Conservation (phyloP, 2,888 invertebrate species). For the Subacronicta megacephala region DNA sequence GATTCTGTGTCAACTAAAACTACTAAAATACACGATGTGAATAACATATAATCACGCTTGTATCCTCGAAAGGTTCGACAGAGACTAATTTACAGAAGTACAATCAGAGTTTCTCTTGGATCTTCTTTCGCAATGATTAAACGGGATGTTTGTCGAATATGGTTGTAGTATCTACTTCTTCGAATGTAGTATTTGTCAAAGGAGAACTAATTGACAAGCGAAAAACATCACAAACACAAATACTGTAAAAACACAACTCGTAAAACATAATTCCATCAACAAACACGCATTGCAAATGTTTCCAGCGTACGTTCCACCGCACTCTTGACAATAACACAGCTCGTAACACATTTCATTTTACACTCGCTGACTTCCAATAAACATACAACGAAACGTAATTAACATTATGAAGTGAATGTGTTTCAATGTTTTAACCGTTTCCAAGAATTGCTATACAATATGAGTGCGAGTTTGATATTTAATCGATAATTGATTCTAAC, state of each 20-base stretch:
- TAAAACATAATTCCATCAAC: slow-evolving; percentile 2
- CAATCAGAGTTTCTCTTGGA: too few species aligned
- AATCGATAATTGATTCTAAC: background rate
- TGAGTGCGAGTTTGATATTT: background rate
- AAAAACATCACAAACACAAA: background rate
- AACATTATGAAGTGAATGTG: slow-evolving; percentile 5
- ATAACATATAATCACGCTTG: too few species aligned
- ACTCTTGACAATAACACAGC: slow-evolving; percentile 11
- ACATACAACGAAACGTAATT: slow-evolving; percentile 12
- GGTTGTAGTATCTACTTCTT: too few species aligned
- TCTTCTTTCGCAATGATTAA: too few species aligned
- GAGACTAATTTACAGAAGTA: too few species aligned
- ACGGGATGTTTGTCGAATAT: too few species aligned
- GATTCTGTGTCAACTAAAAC: too few species aligned
- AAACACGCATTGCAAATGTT: slow-evolving; percentile 5
- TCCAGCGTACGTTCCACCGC: background rate
- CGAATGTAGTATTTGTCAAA: too few species aligned
- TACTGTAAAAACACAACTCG: background rate
- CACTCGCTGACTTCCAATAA: slow-evolving; percentile 27
- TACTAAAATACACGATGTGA: too few species aligned
- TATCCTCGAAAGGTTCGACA: too few species aligned
- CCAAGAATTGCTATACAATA: background rate
- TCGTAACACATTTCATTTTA: slow-evolving; percentile 26
- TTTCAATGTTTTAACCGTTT: slow-evolving; percentile 1
- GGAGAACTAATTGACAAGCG: too few species aligned